Conservation (phyloP, 2,113 vertebrate genomes). For the Actinemys pallida region DNA sequence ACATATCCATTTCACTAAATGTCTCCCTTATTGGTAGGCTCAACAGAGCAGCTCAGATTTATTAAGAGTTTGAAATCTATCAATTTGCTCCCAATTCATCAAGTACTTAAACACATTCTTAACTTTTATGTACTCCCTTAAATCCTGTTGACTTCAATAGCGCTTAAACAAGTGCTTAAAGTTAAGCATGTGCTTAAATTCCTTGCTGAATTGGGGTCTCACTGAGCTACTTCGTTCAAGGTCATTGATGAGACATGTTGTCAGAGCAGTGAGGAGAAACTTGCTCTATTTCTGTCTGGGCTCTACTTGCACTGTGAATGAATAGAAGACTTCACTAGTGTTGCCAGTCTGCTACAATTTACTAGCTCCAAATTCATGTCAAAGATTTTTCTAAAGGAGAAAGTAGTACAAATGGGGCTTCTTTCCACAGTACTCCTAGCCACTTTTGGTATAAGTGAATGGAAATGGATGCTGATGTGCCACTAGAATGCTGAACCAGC, state of each 20-base stretch:
- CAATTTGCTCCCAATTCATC: not conserved
- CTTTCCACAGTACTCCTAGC: not conserved
- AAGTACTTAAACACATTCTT: not conserved
- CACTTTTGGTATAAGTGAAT: not conserved
- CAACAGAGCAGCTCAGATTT: conserved; percentile 17
- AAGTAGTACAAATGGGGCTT: not conserved
- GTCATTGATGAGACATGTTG: not conserved
- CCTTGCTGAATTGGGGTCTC: not conserved
- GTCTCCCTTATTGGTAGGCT: not conserved
- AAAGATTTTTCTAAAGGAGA: not conserved
- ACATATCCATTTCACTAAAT: not conserved
- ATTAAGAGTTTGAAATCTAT: conserved; percentile 55
- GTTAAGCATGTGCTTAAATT: not conserved
- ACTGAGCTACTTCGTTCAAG: not conserved
- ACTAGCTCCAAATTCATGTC: not conserved
- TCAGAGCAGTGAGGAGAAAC: not conserved
- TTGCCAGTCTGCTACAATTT: not conserved
- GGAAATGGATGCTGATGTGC: not conserved
- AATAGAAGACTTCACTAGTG: not conserved
- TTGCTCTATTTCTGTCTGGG: not conserved
- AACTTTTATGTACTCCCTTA: conserved; percentile 15
- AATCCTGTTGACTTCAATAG: conserved; percentile 25
- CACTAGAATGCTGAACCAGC: not conserved
- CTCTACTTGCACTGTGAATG: not conserved
- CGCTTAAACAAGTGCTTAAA: conserved; percentile 34